Conservation (phyloP, 2,797 vertebrate genomes). For the Ptychobarbus kaznakovi region DNA sequence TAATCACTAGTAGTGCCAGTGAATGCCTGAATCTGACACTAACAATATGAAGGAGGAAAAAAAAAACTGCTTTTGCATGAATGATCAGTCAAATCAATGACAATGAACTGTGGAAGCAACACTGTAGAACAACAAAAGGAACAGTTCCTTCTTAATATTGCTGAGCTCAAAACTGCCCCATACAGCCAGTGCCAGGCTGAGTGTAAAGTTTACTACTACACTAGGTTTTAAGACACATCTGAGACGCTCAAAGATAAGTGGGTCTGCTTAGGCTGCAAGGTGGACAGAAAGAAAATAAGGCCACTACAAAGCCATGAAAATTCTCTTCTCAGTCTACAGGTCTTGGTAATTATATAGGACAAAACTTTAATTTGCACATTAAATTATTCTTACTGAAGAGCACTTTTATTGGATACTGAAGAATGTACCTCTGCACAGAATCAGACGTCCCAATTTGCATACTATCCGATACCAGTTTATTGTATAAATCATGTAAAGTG, state of each 20-base stretch:
- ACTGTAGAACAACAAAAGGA: too few species aligned
- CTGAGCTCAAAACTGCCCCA: conserved; percentile 31
- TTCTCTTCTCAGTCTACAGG: conserved; percentile 44
- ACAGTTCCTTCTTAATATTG: too few species aligned
- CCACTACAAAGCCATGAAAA: conserved; percentile 20
- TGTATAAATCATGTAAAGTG: background rate
- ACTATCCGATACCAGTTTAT: background rate
- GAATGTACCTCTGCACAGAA: conserved; percentile 15
- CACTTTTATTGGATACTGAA: background rate
- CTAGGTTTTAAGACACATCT: conserved; percentile 89
- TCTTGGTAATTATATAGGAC: conserved; percentile 27
- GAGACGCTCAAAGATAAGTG: conserved; percentile 90
- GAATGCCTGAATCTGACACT: too few species aligned
- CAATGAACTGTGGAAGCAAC: too few species aligned
- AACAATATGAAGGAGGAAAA: too few species aligned
- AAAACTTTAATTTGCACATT: conserved; percentile 24
- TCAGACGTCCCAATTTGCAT: background rate
- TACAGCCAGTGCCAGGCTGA: conserved; percentile 62
- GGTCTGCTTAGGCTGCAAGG: conserved; percentile 83
- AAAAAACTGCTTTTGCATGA: background rate
- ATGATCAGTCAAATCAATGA: background rate
- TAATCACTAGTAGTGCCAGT: too few species aligned
- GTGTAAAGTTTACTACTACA: conserved; percentile 85
- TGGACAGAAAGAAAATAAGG: conserved; percentile 71
- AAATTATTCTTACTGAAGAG: background rate